Evolutionary conservation across 1,140 invertebrate species (phyloP).

Genomic region (Papilio machaon): DNA sequence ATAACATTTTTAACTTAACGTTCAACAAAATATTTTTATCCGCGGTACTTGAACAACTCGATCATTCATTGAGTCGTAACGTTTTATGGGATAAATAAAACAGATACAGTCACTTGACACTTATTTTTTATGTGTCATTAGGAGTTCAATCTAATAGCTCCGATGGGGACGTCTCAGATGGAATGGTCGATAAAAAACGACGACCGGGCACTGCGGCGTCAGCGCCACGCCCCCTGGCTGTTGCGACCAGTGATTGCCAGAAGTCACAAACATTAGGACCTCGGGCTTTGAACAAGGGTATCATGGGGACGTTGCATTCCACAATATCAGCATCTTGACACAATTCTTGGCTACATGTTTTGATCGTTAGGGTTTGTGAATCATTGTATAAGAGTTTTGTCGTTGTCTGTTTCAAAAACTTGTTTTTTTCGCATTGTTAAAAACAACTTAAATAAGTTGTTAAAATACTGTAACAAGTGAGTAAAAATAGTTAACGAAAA

Average conservation of each 20-base stretch:
- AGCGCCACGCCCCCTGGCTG: conserved; percentile 33
- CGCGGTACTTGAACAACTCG: not conserved
- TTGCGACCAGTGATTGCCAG: conserved; percentile 29
- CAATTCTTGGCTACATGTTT: not conserved
- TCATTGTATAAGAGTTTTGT: not conserved
- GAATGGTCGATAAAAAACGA: conserved; percentile 42
- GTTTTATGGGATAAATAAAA: not conserved
- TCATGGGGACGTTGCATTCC: not conserved
- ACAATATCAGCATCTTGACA: not conserved
- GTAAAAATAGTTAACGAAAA: too few species aligned
- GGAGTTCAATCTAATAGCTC: conserved; percentile 9
- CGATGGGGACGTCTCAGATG: conserved; percentile 16
- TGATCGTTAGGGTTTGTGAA: not conserved
- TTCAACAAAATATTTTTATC: not conserved
- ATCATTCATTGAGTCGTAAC: conserved; percentile 1
- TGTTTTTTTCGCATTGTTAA: too few species aligned
- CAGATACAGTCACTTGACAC: conserved; percentile 7
- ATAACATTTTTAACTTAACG: not conserved
- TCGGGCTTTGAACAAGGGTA: not conserved
- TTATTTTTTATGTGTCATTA: conserved; percentile 33
- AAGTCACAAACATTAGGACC: not conserved
- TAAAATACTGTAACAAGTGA: too few species aligned
- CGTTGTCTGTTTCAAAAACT: too few species aligned
- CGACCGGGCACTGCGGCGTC: conserved; percentile 6
- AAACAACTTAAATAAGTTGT: too few species aligned